These are phyloP conservation scores for Leptinotarsa tumamoca DNA, from an alignment of 2,888 invertebrate genomes.

Conservation along the genomic window DNA sequence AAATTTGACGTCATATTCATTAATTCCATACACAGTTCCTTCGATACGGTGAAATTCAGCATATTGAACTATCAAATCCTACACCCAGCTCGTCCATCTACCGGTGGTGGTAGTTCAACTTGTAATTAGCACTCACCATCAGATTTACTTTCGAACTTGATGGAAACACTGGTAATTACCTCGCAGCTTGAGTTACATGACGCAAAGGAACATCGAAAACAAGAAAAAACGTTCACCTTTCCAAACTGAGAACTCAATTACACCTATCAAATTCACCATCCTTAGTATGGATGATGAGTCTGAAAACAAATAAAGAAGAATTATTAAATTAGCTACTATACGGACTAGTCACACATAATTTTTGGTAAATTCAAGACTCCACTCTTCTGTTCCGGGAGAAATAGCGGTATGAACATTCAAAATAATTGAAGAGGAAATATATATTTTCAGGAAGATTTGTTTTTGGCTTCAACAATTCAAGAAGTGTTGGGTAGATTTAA, in stretches of 20 bases:
- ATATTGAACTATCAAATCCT: slow-evolving; percentile 13
- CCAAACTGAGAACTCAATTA: slow-evolving; percentile 64
- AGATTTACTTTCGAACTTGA: slow-evolving; percentile 38
- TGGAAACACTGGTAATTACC: slow-evolving; percentile 55
- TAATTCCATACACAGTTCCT: neutral
- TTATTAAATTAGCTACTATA: too few species aligned
- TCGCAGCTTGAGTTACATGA: slow-evolving; percentile 55
- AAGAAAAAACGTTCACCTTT: slow-evolving; percentile 54
- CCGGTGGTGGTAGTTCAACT: slow-evolving; percentile 37
- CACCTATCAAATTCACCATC: slow-evolving; percentile 53
- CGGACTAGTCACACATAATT: too few species aligned
- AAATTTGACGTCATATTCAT: too few species aligned
- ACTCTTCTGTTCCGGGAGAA: too few species aligned
- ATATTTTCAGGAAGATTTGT: too few species aligned
- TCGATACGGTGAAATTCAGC: neutral
- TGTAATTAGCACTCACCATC: slow-evolving; percentile 42
- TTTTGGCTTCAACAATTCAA: too few species aligned
- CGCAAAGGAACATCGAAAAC: slow-evolving; percentile 52
- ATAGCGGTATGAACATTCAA: too few species aligned
- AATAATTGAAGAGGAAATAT: too few species aligned
- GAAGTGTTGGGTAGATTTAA: too few species aligned
- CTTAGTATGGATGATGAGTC: slow-evolving; percentile 24
- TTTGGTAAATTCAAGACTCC: too few species aligned
- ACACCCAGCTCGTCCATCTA: slow-evolving; percentile 31
- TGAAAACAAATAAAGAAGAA: too few species aligned